Conservation (phyloP, 1,140 invertebrate genomes). For the Chrysopa pallens region DNA sequence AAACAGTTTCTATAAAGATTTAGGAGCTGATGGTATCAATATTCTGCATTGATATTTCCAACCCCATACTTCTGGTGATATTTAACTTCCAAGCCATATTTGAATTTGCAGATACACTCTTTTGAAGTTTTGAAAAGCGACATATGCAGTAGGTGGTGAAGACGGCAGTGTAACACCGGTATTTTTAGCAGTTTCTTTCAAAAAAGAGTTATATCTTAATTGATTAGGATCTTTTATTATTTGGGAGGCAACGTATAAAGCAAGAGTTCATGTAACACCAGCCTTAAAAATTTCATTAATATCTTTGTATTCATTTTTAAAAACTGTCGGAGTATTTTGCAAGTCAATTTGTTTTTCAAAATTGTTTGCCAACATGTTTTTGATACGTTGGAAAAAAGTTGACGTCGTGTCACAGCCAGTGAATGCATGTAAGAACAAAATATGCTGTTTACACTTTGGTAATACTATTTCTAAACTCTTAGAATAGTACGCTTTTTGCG, state of each 20-base stretch:
- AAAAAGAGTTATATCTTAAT: conserved; percentile 1
- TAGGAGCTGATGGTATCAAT: conserved; percentile 10
- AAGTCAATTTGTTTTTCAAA: conserved; percentile 11
- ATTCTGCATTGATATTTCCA: conserved; percentile 9
- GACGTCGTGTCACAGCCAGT: conserved; percentile 12
- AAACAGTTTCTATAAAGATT: conserved; percentile 11
- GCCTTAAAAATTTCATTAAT: conserved; percentile 7
- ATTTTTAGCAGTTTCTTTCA: too few species aligned
- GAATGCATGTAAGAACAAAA: conserved; percentile 12
- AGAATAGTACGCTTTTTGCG: conserved; percentile 8
- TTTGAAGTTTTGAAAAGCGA: conserved; percentile 11
- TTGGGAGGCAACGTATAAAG: conserved; percentile 8
- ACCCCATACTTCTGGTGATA: conserved; percentile 10
- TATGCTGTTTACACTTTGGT: conserved; percentile 12
- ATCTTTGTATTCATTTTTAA: conserved; percentile 5
- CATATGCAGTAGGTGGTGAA: conserved; percentile 11
- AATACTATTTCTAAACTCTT: conserved; percentile 9
- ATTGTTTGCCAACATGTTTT: conserved; percentile 10
- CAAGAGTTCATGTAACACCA: conserved; percentile 7
- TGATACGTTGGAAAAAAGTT: conserved; percentile 9
- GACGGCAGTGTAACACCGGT: neutral
- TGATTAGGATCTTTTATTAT: conserved; percentile 10
- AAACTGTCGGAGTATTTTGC: conserved; percentile 8
- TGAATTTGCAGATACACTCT: conserved; percentile 14
- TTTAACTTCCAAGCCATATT: conserved; percentile 9